phyloP scores from a whole-genome alignment of 1,140 invertebrate genomes.

The Drosophila eugracilis region DNA sequence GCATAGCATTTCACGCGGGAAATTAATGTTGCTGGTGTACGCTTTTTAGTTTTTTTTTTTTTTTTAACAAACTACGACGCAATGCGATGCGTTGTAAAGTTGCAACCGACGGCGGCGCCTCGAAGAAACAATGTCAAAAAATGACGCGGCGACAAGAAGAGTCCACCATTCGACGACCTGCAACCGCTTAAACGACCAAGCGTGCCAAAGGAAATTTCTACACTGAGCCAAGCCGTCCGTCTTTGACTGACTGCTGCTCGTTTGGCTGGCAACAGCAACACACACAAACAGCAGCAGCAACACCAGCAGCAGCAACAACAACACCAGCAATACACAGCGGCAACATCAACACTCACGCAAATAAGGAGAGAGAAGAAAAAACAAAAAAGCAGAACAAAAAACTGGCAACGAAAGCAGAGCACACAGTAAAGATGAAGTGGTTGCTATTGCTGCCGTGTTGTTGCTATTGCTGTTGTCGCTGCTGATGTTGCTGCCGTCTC shows the following conservation, averaged over 20 bases:
- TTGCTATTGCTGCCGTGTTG: constrained; percentile 43
- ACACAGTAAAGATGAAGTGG: constrained; percentile 63
- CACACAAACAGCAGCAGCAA: constrained; percentile 20
- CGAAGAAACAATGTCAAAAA: constrained; percentile 49
- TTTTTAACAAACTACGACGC: constrained; percentile 48
- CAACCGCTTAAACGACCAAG: constrained; percentile 56
- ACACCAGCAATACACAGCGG: not conserved
- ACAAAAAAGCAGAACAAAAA: constrained; percentile 12
- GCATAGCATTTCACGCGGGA: constrained; percentile 14
- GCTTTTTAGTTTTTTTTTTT: constrained; percentile 28
- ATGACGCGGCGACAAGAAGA: constrained; percentile 45
- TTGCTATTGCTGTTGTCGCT: constrained; percentile 41
- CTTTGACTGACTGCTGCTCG: constrained; percentile 65
- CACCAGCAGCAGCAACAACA: constrained; percentile 6
- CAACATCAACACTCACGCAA: constrained; percentile 24
- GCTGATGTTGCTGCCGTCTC: constrained; percentile 25
- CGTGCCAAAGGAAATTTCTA: constrained; percentile 78
- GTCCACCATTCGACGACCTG: constrained; percentile 41
- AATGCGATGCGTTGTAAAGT: constrained; percentile 6
- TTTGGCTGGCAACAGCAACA: constrained; percentile 33
- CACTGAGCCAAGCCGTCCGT: constrained; percentile 58
- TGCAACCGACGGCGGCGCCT: constrained; percentile 55
- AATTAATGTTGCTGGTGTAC: constrained; percentile 15
- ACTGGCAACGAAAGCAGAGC: constrained; percentile 51
- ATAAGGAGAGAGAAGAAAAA: constrained; percentile 14